Evolutionary conservation across 2,797 vertebrate genomes (phyloP).

Genomic region (Oreochromis grahami): DNA sequence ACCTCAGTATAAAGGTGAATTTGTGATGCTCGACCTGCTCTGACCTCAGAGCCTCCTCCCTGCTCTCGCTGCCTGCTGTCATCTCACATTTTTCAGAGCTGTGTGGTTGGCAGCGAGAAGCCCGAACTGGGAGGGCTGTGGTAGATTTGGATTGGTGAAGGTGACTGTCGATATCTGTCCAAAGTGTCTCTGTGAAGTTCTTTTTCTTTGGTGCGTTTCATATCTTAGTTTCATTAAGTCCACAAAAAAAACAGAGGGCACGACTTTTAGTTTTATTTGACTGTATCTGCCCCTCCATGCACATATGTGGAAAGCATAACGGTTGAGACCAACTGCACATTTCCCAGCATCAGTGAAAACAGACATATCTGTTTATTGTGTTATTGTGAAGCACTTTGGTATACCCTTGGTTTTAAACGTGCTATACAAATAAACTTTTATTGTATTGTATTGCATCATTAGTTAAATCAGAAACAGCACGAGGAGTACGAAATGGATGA

Average conservation of each 20-base stretch:
- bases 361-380: background rate
- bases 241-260: background rate
- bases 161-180: background rate
- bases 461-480: background rate
- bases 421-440: background rate
- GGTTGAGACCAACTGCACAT: background rate
- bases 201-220: background rate
- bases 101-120: background rate
- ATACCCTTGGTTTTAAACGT: background rate
- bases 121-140: background rate
- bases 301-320: background rate
- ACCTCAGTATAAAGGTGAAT: constrained; percentile 1
- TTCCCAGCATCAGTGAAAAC: background rate
- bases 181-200: background rate
- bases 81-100: background rate
- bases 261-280: background rate
- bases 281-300: background rate
- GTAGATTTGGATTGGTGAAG: background rate
- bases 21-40: background rate
- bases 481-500: background rate
- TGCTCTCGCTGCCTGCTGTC: background rate
- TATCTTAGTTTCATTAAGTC: background rate
- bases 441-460: background rate
- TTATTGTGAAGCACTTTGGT: background rate
- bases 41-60: background rate